These are phyloP conservation scores for Lamprotornis superbus DNA, from an alignment of 2,113 vertebrate genomes.

Conservation along the genomic window DNA sequence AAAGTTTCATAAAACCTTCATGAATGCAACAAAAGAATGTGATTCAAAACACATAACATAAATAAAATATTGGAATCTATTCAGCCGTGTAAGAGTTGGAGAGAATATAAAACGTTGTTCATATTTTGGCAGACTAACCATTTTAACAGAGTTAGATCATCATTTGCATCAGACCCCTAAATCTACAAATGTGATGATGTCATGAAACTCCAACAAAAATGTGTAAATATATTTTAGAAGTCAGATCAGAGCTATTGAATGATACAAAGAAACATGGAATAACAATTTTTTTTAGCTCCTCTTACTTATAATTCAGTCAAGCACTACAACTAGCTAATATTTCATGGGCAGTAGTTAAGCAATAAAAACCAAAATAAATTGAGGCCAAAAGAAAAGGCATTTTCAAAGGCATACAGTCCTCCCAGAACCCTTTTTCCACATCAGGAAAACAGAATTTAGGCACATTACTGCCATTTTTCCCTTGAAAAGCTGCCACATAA, in stretches of 20 bases:
- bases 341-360: not conserved
- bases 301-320: not conserved
- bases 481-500: not conserved
- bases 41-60: slow-evolving; percentile 31
- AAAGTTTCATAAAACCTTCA: not conserved
- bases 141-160: slow-evolving; percentile 26
- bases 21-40: slow-evolving; percentile 1
- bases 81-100: slow-evolving; percentile 39
- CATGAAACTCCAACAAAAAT: not conserved
- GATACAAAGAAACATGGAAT: not conserved
- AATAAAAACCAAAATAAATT: not conserved
- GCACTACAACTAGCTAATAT: not conserved
- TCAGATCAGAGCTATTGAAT: slow-evolving; percentile 1
- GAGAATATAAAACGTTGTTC: slow-evolving; percentile 22
- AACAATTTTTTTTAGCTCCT: not conserved
- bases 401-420: not conserved
- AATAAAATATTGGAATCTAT: slow-evolving; percentile 39
- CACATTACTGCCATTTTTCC: not conserved
- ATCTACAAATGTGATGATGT: not conserved
- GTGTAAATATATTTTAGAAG: not conserved
- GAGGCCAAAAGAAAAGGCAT: not conserved
- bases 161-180: slow-evolving; percentile 17
- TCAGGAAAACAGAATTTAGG: not conserved
- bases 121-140: not conserved
- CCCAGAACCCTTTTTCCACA: not conserved